Conservation (phyloP, 2,797 vertebrate genomes). For the Anguilla obscura region DNA sequence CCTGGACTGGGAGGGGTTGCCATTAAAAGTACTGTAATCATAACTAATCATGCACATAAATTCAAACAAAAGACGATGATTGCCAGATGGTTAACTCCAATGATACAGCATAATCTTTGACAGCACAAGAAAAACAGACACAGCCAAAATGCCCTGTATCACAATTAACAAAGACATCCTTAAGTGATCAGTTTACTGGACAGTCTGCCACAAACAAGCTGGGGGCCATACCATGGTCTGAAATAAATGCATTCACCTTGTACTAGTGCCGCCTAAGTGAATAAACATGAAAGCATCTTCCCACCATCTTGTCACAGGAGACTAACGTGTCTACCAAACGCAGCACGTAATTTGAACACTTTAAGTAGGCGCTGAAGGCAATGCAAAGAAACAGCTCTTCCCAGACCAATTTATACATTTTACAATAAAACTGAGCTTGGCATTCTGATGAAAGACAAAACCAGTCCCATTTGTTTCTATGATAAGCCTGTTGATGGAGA, state of each 20-base stretch:
- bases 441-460: background rate
- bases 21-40: background rate
- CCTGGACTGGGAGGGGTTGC: background rate
- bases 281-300: conserved; percentile 2
- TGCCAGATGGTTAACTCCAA: background rate
- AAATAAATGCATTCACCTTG: background rate
- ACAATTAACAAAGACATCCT: background rate
- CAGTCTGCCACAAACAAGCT: background rate
- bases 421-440: background rate
- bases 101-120: background rate
- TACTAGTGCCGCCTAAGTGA: background rate
- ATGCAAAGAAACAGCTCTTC: background rate
- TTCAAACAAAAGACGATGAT: background rate
- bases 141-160: background rate
- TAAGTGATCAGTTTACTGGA: background rate
- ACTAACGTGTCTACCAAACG: background rate
- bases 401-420: background rate
- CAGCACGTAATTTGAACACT: background rate
- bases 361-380: background rate
- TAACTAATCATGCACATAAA: background rate
- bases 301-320: background rate
- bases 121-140: background rate
- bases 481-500: background rate
- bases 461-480: background rate
- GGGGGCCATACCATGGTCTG: background rate